These are phyloP conservation scores for Diploscapter pachys DNA, from an alignment of 1,140 invertebrate genomes.

Conservation along the genomic window DNA sequence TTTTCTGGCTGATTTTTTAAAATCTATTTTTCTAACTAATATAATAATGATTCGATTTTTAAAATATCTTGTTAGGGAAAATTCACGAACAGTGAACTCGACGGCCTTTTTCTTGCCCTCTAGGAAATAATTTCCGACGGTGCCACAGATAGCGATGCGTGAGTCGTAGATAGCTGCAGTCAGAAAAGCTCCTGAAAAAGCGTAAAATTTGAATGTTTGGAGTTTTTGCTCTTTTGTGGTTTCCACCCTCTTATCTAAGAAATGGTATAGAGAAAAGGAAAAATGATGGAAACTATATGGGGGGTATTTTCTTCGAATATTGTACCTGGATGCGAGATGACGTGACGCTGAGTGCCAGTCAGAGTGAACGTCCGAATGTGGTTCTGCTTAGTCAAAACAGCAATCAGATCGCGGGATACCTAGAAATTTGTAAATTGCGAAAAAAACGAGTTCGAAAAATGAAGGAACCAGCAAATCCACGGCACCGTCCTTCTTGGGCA, in stretches of 20 bases:
- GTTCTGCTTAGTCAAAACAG: neutral
- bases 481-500: neutral
- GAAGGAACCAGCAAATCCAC: constrained; percentile 4
- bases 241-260: no score
- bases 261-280: no score
- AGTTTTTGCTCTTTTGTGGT: no score
- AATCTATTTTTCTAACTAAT: neutral
- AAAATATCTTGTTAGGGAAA: no score
- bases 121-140: constrained; percentile 4
- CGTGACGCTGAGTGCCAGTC: constrained; percentile 5
- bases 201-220: no score
- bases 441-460: no score
- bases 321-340: constrained; percentile 14
- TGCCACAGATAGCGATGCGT: neutral
- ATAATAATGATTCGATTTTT: neutral
- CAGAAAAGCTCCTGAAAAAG: neutral
- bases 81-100: no score
- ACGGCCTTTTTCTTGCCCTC: constrained; percentile 1
- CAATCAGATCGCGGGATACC: constrained; percentile 6
- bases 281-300: no score
- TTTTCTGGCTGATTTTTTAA: neutral
- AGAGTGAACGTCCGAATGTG: constrained; percentile 7
- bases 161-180: constrained; percentile 3
- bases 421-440: neutral
- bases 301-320: neutral